These are phyloP conservation scores for Lingula anatina DNA, from an alignment of 2,888 invertebrate species.

Conservation along the genomic window DNA sequence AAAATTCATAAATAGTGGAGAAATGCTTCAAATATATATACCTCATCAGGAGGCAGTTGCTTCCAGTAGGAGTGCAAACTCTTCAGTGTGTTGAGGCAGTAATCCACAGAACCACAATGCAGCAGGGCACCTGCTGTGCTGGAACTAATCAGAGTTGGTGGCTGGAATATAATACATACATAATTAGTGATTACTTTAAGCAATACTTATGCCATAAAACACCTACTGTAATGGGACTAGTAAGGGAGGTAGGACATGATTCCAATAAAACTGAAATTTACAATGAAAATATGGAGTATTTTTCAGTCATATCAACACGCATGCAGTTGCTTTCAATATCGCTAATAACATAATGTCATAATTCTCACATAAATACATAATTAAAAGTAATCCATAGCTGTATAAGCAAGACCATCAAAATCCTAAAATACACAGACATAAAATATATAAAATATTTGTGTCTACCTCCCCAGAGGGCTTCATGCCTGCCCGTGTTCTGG, in stretches of 20 bases:
- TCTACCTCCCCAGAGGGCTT: constrained; percentile 55
- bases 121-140: constrained; percentile 67
- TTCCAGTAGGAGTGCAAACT: constrained; percentile 59
- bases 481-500: constrained; percentile 40
- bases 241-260: no score
- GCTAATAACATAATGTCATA: no score
- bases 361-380: background rate
- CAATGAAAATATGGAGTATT: no score
- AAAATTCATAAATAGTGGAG: no score
- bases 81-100: constrained; percentile 68
- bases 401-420: background rate
- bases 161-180: no score
- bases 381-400: background rate
- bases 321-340: no score
- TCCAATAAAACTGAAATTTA: no score
- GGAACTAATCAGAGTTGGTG: constrained; percentile 60
- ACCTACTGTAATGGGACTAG: no score
- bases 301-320: no score
- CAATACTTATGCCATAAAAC: no score
- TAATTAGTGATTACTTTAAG: no score
- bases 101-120: constrained; percentile 67
- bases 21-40: constrained; percentile 29
- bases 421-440: background rate
- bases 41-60: constrained; percentile 37
- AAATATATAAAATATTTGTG: background rate